Evolutionary conservation across 2,797 vertebrate genomes (phyloP).

Genomic region (Corythornis leucogaster): DNA sequence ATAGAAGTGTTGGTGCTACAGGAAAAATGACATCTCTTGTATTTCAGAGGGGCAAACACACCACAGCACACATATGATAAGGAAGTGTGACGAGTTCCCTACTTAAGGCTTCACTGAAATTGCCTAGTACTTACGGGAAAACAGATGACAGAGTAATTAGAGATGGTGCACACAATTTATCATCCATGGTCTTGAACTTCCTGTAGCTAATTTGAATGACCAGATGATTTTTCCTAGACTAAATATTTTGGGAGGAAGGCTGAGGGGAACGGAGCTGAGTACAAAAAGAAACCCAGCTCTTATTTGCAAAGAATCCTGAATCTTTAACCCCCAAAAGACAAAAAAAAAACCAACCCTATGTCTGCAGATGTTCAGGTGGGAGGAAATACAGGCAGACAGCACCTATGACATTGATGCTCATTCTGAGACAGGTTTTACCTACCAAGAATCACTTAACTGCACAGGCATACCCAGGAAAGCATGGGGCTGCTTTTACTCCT

Average conservation of each 20-base stretch:
- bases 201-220: neutral
- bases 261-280: neutral
- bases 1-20: neutral
- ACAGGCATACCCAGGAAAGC: neutral
- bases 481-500: neutral
- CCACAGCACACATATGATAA: neutral
- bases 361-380: neutral
- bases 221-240: neutral
- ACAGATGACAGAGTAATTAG: conserved; percentile 47
- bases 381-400: neutral
- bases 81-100: neutral
- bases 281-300: neutral
- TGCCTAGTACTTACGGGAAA: neutral
- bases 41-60: conserved; percentile 22
- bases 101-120: conserved; percentile 22
- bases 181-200: conserved; percentile 19
- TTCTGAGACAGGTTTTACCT: neutral
- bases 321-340: neutral
- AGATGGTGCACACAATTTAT: conserved; percentile 6
- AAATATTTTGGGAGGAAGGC: neutral
- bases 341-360: neutral
- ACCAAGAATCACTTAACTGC: neutral
- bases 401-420: neutral
- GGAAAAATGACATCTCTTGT: neutral
- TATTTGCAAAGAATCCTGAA: neutral